phyloP scores from a whole-genome alignment of 1,140 invertebrate species.

The Acyrthosiphon pisum region DNA sequence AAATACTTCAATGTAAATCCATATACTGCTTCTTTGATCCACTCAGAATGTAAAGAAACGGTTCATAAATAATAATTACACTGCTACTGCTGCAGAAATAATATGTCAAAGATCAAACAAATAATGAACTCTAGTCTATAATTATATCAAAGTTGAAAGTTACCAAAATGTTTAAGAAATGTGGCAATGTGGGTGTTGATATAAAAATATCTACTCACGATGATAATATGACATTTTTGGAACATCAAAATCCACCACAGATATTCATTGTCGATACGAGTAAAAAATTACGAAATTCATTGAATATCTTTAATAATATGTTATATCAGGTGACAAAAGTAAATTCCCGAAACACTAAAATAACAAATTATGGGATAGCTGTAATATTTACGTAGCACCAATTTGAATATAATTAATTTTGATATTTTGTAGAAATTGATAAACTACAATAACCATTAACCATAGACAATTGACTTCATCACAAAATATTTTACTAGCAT shows the following conservation, averaged over 20 bases:
- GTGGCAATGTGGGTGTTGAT: not conserved
- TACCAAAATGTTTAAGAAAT: not conserved
- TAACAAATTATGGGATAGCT: too few relatives aligned
- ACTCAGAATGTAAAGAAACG: not conserved
- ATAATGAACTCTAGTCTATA: not conserved
- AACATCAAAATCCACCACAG: not conserved
- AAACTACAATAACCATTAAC: too few relatives aligned
- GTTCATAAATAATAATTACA: constrained; percentile 2
- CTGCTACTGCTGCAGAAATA: not conserved
- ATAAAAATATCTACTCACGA: not conserved
- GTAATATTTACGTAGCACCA: too few relatives aligned
- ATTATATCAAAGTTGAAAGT: not conserved
- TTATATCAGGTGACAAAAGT: too few relatives aligned
- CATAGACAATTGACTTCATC: too few relatives aligned
- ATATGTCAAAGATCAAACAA: not conserved
- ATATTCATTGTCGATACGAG: not conserved
- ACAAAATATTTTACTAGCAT: too few relatives aligned
- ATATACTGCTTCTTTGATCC: not conserved
- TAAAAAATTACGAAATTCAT: not conserved
- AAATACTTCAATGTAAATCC: not conserved
- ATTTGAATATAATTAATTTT: too few relatives aligned
- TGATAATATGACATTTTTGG: not conserved
- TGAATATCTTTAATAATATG: not conserved
- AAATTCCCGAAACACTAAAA: too few relatives aligned
- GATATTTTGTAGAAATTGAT: too few relatives aligned